phyloP scores from a whole-genome alignment of 2,888 invertebrate species.

The Rugalucina vietnamica region DNA sequence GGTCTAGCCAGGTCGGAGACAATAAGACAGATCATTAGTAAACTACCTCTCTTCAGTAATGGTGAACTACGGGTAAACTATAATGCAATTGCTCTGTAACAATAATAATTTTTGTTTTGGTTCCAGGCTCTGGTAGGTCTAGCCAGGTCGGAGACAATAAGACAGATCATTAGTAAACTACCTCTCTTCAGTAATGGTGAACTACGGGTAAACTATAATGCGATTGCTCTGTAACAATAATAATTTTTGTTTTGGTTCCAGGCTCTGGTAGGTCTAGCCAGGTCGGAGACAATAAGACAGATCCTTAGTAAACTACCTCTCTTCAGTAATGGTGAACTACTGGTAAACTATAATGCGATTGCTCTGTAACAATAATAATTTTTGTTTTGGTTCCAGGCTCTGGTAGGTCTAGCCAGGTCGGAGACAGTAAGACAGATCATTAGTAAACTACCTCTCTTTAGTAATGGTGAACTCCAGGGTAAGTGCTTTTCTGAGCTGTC shows the following conservation, averaged over 20 bases:
- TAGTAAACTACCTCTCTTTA: conserved; percentile 96
- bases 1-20: conserved; percentile 97
- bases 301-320: conserved; percentile 97
- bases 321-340: conserved; percentile 96
- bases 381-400: conserved; percentile 85
- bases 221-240: too few species aligned
- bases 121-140: conserved; percentile 92
- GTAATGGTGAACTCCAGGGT: conserved; percentile 96
- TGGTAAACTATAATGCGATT: too few species aligned
- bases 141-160: conserved; percentile 94
- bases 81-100: too few species aligned
- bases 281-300: conserved; percentile 96
- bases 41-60: conserved; percentile 96
- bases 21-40: conserved; percentile 96
- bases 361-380: too few species aligned
- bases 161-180: conserved; percentile 97
- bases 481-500: too few species aligned
- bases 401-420: conserved; percentile 96
- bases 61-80: conserved; percentile 97
- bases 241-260: conserved; percentile 61
- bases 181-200: conserved; percentile 97
- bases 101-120: too few species aligned
- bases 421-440: conserved; percentile 96
- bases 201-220: too few species aligned
- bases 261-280: conserved; percentile 95